Conservation (phyloP, 2,113 vertebrate genomes). For the Menura novaehollandiae region DNA sequence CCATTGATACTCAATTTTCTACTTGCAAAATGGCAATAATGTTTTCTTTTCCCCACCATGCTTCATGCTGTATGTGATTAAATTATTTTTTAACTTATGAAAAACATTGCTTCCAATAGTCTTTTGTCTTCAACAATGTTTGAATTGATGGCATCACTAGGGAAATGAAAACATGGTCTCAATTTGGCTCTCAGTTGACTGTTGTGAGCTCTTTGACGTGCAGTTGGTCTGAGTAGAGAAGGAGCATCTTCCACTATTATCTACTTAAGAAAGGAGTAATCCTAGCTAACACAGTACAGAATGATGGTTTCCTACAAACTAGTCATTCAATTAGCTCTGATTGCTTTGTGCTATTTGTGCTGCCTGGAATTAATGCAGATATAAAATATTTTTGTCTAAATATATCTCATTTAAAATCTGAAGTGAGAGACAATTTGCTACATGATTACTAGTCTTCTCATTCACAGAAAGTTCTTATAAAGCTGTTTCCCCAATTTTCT, state of each 20-base stretch:
- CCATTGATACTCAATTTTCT: neutral
- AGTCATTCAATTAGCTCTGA: neutral
- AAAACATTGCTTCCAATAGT: neutral
- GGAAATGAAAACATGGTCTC: neutral
- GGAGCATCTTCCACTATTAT: neutral
- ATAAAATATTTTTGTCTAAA: neutral
- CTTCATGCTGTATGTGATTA: neutral
- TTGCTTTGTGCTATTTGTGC: neutral
- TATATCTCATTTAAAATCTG: neutral
- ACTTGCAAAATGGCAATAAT: neutral
- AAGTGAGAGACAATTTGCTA: neutral
- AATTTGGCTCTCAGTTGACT: neutral
- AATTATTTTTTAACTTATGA: neutral
- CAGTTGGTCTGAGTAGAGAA: neutral
- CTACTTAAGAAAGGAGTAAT: neutral
- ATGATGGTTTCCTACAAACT: neutral
- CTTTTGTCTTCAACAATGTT: neutral
- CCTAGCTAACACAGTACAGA: neutral
- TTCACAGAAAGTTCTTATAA: neutral
- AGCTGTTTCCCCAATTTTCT: neutral
- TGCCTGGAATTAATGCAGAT: neutral
- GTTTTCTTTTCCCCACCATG: neutral
- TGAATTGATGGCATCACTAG: neutral
- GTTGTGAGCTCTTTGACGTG: neutral
- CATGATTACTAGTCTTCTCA: neutral